A percentile compares a stretch with the other conserved stretches of the same genome.
These are phyloP conservation scores for Epinephelus cyanopodus DNA, from an alignment of 2,113 vertebrate genomes.

Conservation along the genomic window DNA sequence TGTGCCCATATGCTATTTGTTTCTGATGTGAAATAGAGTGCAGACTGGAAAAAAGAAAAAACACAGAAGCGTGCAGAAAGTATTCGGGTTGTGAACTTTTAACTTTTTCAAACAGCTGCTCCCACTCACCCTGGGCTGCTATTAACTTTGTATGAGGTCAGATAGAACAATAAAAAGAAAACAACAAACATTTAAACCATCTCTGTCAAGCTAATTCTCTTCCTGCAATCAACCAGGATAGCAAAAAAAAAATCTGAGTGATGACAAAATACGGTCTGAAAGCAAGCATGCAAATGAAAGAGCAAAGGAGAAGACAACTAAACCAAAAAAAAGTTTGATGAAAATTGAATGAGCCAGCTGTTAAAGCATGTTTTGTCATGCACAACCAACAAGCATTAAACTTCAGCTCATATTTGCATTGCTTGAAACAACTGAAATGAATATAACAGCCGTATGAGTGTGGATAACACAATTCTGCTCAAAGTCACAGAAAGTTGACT, in stretches of 20 bases:
- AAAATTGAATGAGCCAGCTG: conserved; percentile 68
- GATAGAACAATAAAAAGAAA: background rate
- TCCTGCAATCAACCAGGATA: background rate
- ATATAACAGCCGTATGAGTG: conserved; percentile 56
- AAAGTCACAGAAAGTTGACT: conserved; percentile 54
- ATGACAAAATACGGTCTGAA: conserved; percentile 26
- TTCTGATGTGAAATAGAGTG: conserved; percentile 31
- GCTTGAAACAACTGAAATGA: conserved; percentile 61
- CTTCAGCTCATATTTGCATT: conserved; percentile 58
- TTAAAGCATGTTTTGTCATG: conserved; percentile 67
- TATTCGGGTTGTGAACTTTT: background rate
- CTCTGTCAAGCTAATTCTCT: background rate
- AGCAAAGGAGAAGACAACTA: conserved; percentile 5
- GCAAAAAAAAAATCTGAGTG: background rate
- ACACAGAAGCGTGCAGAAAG: background rate
- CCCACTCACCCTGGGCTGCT: background rate
- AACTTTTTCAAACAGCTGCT: conserved; percentile 37
- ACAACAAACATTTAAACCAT: background rate
- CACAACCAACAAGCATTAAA: conserved; percentile 57
- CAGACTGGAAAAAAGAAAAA: background rate
- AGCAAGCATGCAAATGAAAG: conserved; percentile 19
- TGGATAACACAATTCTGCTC: conserved; percentile 25
- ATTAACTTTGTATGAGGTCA: background rate
- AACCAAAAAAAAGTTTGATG: conserved; percentile 40
- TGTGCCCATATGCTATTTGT: conserved; percentile 35